These are phyloP conservation scores for Panthera tigris DNA, from an alignment of 2,113 vertebrate genomes.

Conservation along the genomic window DNA sequence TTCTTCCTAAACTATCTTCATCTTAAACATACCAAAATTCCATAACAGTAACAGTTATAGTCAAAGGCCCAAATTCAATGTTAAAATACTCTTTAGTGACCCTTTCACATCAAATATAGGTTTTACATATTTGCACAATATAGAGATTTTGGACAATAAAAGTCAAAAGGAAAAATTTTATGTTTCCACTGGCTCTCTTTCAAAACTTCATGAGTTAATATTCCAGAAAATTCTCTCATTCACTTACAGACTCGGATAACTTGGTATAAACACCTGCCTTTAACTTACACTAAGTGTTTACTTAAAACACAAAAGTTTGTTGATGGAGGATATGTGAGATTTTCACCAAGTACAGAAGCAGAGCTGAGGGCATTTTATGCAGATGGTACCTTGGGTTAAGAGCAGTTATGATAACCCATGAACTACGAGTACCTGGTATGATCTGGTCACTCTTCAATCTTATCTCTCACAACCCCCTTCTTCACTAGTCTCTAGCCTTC, in stretches of 20 bases:
- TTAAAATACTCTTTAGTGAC: neutral
- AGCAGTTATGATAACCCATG: neutral
- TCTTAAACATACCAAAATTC: neutral
- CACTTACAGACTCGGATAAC: neutral
- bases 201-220: neutral
- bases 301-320: neutral
- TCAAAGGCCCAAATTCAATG: neutral
- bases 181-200: neutral
- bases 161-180: neutral
- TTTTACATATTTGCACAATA: neutral
- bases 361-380: neutral
- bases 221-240: slow-evolving; percentile 23
- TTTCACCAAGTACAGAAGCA: neutral
- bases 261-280: neutral
- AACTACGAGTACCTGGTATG: neutral
- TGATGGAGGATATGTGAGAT: neutral
- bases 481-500: neutral
- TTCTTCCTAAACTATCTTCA: neutral
- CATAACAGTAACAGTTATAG: neutral
- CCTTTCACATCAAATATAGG: neutral
- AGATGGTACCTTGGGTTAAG: neutral
- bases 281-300: neutral
- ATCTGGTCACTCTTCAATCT: neutral
- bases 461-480: neutral
- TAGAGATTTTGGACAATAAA: neutral